A percentile compares a stretch with the other conserved stretches of the same genome.
phyloP scores from a whole-genome alignment of 2,888 invertebrate genomes.

The Agriopis leucophaearia region DNA sequence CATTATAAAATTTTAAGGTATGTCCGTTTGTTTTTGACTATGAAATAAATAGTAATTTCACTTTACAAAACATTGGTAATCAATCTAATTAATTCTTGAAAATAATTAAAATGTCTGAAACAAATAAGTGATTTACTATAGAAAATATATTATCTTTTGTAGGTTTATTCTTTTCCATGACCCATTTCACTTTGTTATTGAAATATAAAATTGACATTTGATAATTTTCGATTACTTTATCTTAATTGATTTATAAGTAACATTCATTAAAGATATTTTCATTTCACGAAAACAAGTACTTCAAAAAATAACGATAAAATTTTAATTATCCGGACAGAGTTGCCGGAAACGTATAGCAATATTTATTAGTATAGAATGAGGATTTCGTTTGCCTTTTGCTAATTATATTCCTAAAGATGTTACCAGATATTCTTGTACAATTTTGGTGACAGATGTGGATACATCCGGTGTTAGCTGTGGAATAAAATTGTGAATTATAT shows the following conservation, averaged over 20 bases:
- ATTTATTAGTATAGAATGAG: constrained; percentile 28
- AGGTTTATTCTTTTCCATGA: too few relatives aligned
- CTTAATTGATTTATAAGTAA: too few relatives aligned
- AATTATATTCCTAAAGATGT: constrained; percentile 32
- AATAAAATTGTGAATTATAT: background rate
- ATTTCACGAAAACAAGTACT: background rate
- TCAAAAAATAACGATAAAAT: background rate
- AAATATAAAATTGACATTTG: too few relatives aligned
- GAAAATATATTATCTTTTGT: too few relatives aligned
- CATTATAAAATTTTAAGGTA: constrained; percentile 11
- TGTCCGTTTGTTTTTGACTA: constrained; percentile 8
- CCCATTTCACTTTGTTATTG: too few relatives aligned
- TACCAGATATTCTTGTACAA: constrained; percentile 17
- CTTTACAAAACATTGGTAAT: too few relatives aligned
- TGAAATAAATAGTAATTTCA: too few relatives aligned
- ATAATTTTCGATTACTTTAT: too few relatives aligned
- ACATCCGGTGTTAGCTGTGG: background rate
- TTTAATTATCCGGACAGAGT: background rate
- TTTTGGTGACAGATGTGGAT: constrained; percentile 28
- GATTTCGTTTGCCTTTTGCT: constrained; percentile 27
- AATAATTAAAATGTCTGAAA: too few relatives aligned
- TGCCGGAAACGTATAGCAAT: constrained; percentile 8
- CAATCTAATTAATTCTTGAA: too few relatives aligned
- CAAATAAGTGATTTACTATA: too few relatives aligned
- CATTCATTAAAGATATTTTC: too few relatives aligned